These are phyloP conservation scores for Typhlichthys subterraneus DNA, from an alignment of 2,797 vertebrate species.

Conservation along the genomic window DNA sequence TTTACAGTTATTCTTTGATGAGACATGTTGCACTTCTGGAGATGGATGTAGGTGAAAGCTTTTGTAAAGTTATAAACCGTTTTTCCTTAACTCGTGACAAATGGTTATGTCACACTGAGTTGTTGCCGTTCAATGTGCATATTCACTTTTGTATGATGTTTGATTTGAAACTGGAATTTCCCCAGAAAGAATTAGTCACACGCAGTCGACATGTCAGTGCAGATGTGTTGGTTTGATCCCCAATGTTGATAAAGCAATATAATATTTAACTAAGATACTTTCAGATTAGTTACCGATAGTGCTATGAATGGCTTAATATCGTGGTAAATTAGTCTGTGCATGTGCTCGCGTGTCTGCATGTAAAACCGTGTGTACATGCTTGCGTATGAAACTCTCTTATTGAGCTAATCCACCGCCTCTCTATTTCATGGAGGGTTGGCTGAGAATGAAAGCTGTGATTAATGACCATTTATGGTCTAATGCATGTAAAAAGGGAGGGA, in stretches of 20 bases:
- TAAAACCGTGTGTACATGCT: constrained; percentile 10
- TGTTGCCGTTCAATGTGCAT: constrained; percentile 7
- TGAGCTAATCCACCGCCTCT: constrained; percentile 37
- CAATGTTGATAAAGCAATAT: neutral
- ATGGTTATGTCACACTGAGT: constrained; percentile 21
- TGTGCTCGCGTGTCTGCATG: constrained; percentile 2
- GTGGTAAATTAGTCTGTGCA: neutral
- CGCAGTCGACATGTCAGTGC: constrained; percentile 17
- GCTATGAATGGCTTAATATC: neutral
- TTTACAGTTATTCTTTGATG: neutral
- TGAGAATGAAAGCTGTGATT: constrained; percentile 60
- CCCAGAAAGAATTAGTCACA: constrained; percentile 11
- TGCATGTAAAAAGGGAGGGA: constrained; percentile 59
- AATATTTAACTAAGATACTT: neutral
- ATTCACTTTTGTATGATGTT: constrained; percentile 5
- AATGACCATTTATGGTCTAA: constrained; percentile 68
- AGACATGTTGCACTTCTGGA: neutral
- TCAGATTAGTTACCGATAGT: constrained; percentile 17
- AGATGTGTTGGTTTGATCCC: constrained; percentile 25
- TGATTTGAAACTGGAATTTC: constrained; percentile 15
- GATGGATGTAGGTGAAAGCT: neutral
- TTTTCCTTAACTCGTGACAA: constrained; percentile 18
- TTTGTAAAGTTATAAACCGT: constrained; percentile 16
- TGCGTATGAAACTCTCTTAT: constrained; percentile 15
- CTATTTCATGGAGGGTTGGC: constrained; percentile 34